These are phyloP conservation scores for Drosophila tanythrix DNA, from an alignment of 2,888 invertebrate genomes.

Conservation along the genomic window DNA sequence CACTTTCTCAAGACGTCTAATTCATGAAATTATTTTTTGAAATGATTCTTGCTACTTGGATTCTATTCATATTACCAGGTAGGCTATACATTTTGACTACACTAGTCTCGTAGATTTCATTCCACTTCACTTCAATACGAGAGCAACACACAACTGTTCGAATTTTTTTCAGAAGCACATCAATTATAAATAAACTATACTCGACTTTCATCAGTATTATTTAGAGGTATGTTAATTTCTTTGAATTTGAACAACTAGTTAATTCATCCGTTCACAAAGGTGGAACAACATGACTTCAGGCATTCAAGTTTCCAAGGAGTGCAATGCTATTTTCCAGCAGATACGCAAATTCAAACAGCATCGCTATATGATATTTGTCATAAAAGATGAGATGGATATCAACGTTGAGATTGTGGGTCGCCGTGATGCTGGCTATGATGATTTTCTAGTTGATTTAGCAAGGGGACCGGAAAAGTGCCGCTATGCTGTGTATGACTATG, in stretches of 20 bases:
- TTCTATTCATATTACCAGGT: too few species aligned
- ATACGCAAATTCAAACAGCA: conserved; percentile 47
- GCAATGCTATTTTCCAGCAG: conserved; percentile 48
- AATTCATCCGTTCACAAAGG: not conserved
- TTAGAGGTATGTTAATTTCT: not conserved
- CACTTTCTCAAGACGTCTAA: not conserved
- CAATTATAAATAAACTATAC: not conserved
- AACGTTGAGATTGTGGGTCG: conserved; percentile 45
- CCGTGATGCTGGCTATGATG: conserved; percentile 44
- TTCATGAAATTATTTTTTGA: not conserved
- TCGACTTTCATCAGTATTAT: not conserved
- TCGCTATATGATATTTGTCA: conserved; percentile 50
- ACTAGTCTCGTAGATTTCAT: not conserved
- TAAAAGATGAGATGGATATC: conserved; percentile 42
- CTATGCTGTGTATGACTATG: conserved; percentile 59
- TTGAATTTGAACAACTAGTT: not conserved
- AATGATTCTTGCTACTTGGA: not conserved
- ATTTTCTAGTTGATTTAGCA: conserved; percentile 47
- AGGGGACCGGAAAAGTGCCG: conserved; percentile 51
- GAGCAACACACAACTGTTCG: not conserved
- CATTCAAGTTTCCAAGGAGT: conserved; percentile 36
- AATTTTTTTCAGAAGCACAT: conserved; percentile 4
- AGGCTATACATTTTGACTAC: not conserved
- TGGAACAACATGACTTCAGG: conserved; percentile 53
- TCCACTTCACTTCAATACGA: too few species aligned